Percentiles rank a stretch among this genome's conserved stretches.
These are phyloP conservation scores for Mareca strepera DNA, from an alignment of 2,797 vertebrate genomes.

Conservation along the genomic window DNA sequence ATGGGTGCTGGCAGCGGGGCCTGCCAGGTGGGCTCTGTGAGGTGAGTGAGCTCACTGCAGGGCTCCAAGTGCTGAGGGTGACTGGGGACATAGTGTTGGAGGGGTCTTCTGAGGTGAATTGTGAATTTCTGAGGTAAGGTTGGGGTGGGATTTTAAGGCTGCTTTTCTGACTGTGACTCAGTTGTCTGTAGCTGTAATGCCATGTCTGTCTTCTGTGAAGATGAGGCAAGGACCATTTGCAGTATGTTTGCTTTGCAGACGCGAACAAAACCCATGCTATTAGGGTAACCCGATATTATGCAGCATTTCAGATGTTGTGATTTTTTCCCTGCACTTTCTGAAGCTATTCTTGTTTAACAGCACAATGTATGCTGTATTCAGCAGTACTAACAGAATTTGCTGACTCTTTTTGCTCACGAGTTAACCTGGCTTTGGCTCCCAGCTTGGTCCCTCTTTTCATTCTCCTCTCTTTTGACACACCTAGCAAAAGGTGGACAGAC, in stretches of 20 bases:
- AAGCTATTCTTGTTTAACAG: background rate
- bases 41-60: too few relatives aligned
- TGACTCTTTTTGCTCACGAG: background rate
- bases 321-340: background rate
- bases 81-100: too few relatives aligned
- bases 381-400: fast-evolving
- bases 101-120: fast-evolving
- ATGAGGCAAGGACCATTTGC: fast-evolving
- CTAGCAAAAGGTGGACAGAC: background rate
- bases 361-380: fast-evolving
- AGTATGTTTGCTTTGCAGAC: fast-evolving
- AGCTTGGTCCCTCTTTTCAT: background rate
- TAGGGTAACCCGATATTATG: background rate
- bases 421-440: background rate
- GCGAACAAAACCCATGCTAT: fast-evolving
- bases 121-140: background rate
- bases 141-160: background rate
- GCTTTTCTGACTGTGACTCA: background rate
- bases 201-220: background rate
- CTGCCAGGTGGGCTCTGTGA: fast-evolving
- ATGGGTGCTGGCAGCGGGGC: background rate
- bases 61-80: too few relatives aligned
- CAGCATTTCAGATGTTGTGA: background rate
- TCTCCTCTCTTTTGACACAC: background rate
- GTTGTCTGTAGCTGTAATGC: too few relatives aligned